Base-by-base conservation (phyloP, 2,888 invertebrate genomes). In the Cephus pygmeus region DNA sequence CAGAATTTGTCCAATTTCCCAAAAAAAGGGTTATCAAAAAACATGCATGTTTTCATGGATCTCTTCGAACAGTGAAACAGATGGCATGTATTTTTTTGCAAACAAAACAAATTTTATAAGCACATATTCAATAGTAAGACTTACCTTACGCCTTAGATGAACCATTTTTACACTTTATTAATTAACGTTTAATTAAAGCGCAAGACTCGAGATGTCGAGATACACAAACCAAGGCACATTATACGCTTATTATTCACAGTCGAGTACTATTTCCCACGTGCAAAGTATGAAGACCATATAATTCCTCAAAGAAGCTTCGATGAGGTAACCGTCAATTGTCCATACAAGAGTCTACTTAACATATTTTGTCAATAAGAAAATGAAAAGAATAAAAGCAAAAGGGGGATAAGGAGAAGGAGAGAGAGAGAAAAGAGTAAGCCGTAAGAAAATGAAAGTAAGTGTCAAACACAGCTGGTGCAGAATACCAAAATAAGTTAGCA, bases 141-240 rank as follows among this genome's bases (percentile, higher is more conserved):
- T 75, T 86, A 90, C 90, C 87, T 90, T 89, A 75, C 85, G 86
- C 73, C 88, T 83, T 33, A 88, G 79, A 12, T 89, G 88, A 82
- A 90, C 88, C 90, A 90, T 89, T 56, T 23, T 56, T 23, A 23
- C 9, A 56, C 56, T 56, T 56, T 23, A 9, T 56, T 56, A 56
- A 23, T 56, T 56, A 56, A 56, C 56, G 56, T 56, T 56, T 23
- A 78, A 73, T 79, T 76, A 80, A 79, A 40, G 68, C 56, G 0
- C 56, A 56, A 56, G 9, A 23, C 23, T 9, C 23, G 56, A 56
- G 6, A 56, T 56, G 9, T 23, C 56, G 1, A 23, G 56, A 56
- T 23, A 23, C 56, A 56, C 56, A 77, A 77, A 76, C 74, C 79
- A 73, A 80, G 73, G 76, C 75, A 77, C 82, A 83, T 83, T 80